Conservation (phyloP, 2,888 invertebrate species). For the Ophonus ardosiacus region DNA sequence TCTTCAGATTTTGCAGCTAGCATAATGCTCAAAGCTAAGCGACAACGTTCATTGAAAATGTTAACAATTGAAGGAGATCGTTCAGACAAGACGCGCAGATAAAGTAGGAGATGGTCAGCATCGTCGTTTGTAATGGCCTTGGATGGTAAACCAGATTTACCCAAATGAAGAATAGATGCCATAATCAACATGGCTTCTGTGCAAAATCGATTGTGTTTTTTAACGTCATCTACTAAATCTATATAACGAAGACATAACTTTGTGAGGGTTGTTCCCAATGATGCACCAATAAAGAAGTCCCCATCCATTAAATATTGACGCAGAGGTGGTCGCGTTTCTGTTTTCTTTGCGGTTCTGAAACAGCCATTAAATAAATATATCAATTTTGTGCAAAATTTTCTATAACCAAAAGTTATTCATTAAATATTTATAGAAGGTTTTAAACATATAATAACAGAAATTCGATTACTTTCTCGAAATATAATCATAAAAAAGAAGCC, state of each 20-base stretch:
- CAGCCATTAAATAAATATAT: background rate
- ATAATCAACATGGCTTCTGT: slow-evolving; percentile 93
- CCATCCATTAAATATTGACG: slow-evolving; percentile 94
- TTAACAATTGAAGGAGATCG: slow-evolving; percentile 83
- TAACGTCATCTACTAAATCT: slow-evolving; percentile 74
- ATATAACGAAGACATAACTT: slow-evolving; percentile 90
- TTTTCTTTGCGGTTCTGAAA: slow-evolving; percentile 78
- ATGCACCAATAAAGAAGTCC: slow-evolving; percentile 97
- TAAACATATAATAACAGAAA: no score
- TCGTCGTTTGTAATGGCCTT: slow-evolving; percentile 97
- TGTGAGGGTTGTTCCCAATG: slow-evolving; percentile 92
- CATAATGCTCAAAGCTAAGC: slow-evolving; percentile 90
- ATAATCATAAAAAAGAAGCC: no score
- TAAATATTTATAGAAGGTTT: background rate
- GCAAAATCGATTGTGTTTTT: slow-evolving; percentile 79
- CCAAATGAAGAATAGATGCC: slow-evolving; percentile 90
- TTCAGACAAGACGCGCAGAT: slow-evolving; percentile 85
- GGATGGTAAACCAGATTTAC: slow-evolving; percentile 85
- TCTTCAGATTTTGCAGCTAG: slow-evolving; percentile 87
- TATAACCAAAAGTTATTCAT: background rate
- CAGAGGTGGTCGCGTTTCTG: slow-evolving; percentile 86
- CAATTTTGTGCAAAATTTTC: background rate
- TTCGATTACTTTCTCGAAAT: no score
- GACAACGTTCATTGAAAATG: slow-evolving; percentile 86
- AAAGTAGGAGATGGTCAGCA: slow-evolving; percentile 90